phyloP scores from a whole-genome alignment of 2,797 vertebrate genomes.

The Alosa sapidissima region DNA sequence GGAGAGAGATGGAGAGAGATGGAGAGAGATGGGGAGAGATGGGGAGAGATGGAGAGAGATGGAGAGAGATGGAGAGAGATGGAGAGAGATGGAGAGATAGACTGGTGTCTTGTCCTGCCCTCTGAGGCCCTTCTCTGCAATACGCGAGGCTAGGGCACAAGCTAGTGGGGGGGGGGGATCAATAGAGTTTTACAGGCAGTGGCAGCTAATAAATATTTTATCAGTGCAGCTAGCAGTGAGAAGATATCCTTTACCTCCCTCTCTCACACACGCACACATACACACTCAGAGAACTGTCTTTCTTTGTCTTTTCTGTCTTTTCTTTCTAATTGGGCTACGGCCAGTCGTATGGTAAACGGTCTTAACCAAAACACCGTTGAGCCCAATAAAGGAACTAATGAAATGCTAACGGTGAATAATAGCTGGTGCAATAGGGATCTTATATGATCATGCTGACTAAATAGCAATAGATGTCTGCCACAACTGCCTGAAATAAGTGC shows the following conservation, averaged over 20 bases:
- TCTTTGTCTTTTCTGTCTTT: neutral
- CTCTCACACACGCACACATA: neutral
- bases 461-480: neutral
- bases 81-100: neutral
- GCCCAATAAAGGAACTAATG: neutral
- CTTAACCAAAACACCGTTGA: neutral
- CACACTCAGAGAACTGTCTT: neutral
- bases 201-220: conserved; percentile 53
- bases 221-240: conserved; percentile 15
- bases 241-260: neutral
- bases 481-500: neutral
- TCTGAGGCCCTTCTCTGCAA: neutral
- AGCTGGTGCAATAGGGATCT: neutral
- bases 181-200: conserved; percentile 45
- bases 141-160: neutral
- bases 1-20: neutral
- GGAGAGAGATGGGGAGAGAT: too few relatives aligned
- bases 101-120: neutral
- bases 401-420: neutral
- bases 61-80: neutral
- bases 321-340: neutral
- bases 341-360: neutral
- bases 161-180: conserved; percentile 37
- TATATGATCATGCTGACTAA: neutral
- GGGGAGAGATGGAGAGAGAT: neutral